phyloP scores from a whole-genome alignment of 2,888 invertebrate genomes.

The Drosophila parthenogenetica region DNA sequence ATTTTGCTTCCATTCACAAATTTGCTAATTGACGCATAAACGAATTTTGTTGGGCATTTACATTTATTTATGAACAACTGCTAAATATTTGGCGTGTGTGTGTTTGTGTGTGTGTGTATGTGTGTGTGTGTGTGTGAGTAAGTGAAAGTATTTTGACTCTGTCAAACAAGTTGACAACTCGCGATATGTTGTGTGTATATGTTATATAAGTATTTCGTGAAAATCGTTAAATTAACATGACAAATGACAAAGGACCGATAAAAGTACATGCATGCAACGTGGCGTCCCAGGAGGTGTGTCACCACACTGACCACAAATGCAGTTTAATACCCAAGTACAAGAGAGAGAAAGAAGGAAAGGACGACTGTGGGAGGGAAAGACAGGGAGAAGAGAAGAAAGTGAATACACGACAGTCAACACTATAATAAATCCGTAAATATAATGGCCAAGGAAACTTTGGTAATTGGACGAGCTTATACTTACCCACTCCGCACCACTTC shows the following conservation, averaged over 20 bases:
- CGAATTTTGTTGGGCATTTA: conserved; percentile 35
- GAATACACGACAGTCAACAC: conserved; percentile 66
- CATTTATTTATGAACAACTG: conserved; percentile 58
- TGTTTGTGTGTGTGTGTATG: too few relatives aligned
- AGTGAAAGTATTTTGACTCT: conserved; percentile 18
- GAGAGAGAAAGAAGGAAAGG: neutral
- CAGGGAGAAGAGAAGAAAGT: neutral
- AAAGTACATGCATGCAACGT: conserved; percentile 68
- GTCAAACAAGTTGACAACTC: conserved; percentile 63
- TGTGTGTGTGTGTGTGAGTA: conserved; percentile 19
- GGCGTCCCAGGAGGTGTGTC: conserved; percentile 19
- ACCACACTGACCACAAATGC: conserved; percentile 31
- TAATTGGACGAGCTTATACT: conserved; percentile 79
- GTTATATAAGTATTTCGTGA: conserved; percentile 45
- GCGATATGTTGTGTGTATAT: conserved; percentile 32
- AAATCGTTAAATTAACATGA: conserved; percentile 79
- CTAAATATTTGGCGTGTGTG: conserved; percentile 15
- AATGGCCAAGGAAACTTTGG: conserved; percentile 76
- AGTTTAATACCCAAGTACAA: conserved; percentile 21
- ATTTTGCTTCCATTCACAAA: conserved; percentile 25
- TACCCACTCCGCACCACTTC: conserved; percentile 29
- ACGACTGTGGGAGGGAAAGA: neutral
- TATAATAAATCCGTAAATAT: conserved; percentile 78
- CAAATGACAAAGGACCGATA: conserved; percentile 75
- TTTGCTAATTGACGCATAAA: conserved; percentile 53